Evolutionary conservation across 2,113 vertebrate genomes (phyloP).

Genomic region (Corythoichthys intestinalis): DNA sequence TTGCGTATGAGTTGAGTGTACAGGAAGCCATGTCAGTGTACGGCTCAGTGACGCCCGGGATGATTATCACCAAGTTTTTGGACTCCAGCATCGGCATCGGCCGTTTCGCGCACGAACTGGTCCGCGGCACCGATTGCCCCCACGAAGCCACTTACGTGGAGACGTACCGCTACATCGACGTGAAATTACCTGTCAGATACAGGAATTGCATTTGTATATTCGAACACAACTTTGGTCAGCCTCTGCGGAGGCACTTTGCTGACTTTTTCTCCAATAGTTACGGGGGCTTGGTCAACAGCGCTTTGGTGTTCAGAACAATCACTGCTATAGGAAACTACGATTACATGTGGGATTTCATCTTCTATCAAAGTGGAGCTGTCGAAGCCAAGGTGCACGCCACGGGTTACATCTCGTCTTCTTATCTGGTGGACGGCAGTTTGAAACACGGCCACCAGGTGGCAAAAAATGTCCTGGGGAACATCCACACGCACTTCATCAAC

Average conservation of each 20-base stretch:
- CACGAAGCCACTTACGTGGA: slow-evolving; percentile 74
- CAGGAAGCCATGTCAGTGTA: slow-evolving; percentile 86
- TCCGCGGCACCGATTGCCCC: slow-evolving; percentile 83
- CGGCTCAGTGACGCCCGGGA: slow-evolving; percentile 77
- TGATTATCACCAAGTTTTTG: slow-evolving; percentile 81
- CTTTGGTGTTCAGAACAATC: slow-evolving; percentile 79
- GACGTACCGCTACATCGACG: slow-evolving; percentile 70
- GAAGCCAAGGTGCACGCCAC: slow-evolving; percentile 85
- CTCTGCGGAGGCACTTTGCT: slow-evolving; percentile 82
- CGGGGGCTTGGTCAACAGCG: slow-evolving; percentile 80
- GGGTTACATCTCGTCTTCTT: slow-evolving; percentile 79
- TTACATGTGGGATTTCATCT: slow-evolving; percentile 87
- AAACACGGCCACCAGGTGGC: slow-evolving; percentile 79
- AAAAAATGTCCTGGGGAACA: slow-evolving; percentile 76
- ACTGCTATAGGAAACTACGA: slow-evolving; percentile 80
- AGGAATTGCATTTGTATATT: slow-evolving; percentile 84
- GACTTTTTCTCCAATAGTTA: slow-evolving; percentile 75
- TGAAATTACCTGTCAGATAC: slow-evolving; percentile 37
- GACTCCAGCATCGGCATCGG: slow-evolving; percentile 85
- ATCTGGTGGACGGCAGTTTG: slow-evolving; percentile 53
- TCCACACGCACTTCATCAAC: slow-evolving; percentile 83
- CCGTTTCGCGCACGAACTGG: slow-evolving; percentile 74
- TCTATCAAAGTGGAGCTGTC: slow-evolving; percentile 82
- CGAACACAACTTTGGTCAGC: slow-evolving; percentile 81
- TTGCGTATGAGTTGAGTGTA: slow-evolving; percentile 83